Conservation (phyloP, 2,888 invertebrate genomes). For the Eristalinus aeneus region DNA sequence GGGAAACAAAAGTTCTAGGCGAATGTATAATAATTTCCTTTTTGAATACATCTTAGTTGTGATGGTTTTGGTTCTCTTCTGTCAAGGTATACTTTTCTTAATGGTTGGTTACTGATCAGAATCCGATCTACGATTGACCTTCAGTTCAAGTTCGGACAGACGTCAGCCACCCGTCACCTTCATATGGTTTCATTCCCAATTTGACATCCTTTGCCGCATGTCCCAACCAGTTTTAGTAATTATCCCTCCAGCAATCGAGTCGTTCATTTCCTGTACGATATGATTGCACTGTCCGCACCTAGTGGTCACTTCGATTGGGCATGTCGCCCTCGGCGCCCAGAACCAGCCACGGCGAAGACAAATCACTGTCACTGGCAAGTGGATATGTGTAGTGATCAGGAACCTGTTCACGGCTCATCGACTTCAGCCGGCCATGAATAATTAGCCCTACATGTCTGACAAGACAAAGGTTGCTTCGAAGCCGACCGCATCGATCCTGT, state of each 20-base stretch:
- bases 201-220: background rate
- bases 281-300: constrained; percentile 5
- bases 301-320: background rate
- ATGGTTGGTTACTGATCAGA: too few species aligned
- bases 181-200: background rate
- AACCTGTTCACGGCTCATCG: background rate
- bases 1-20: too few species aligned
- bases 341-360: background rate
- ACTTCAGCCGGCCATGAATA: background rate
- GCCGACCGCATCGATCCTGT: background rate
- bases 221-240: background rate
- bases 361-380: background rate
- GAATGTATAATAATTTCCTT: too few species aligned
- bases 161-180: background rate
- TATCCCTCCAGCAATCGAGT: background rate
- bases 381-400: background rate
- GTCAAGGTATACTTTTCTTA: too few species aligned
- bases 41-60: too few species aligned
- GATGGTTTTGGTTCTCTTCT: too few species aligned
- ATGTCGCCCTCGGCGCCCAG: background rate
- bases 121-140: too few species aligned
- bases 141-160: too few species aligned
- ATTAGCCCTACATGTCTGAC: background rate
- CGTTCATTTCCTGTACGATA: constrained; percentile 25
- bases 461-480: background rate